Percentiles rank a stretch among this genome's conserved stretches.
Conservation (phyloP, 2,888 invertebrate species). For the Zele albiditarsus region DNA sequence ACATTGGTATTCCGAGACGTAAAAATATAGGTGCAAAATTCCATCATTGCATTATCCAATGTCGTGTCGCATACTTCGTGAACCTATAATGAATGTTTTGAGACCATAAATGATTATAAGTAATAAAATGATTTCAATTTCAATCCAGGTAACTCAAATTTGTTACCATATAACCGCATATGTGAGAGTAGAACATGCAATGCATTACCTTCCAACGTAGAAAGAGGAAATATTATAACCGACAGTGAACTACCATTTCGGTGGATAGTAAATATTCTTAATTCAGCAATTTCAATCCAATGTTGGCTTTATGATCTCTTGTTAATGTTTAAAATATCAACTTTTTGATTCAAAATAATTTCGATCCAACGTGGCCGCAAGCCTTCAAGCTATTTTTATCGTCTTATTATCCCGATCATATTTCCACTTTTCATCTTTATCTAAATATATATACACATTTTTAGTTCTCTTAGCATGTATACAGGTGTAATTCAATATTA, state of each 20-base stretch:
- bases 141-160: background rate
- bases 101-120: constrained; percentile 25
- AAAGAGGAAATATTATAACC: background rate
- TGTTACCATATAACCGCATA: background rate
- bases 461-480: background rate
- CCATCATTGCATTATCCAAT: constrained; percentile 61
- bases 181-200: background rate
- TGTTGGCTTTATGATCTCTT: too few relatives aligned
- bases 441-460: background rate
- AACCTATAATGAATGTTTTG: constrained; percentile 34
- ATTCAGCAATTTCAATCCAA: background rate
- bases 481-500: constrained; percentile 15
- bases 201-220: background rate
- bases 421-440: background rate
- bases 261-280: background rate
- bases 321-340: background rate
- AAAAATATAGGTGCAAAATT: constrained; percentile 70
- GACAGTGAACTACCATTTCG: background rate
- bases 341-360: background rate
- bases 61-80: constrained; percentile 60
- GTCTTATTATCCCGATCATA: background rate
- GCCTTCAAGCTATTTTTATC: background rate
- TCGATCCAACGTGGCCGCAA: background rate
- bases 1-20: constrained; percentile 68
- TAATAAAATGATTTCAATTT: background rate